Evolutionary conservation across 2,888 invertebrate genomes (phyloP), one percentile per base, ranked within the genome.

Genomic region (Mallateleia sp.): DNA sequence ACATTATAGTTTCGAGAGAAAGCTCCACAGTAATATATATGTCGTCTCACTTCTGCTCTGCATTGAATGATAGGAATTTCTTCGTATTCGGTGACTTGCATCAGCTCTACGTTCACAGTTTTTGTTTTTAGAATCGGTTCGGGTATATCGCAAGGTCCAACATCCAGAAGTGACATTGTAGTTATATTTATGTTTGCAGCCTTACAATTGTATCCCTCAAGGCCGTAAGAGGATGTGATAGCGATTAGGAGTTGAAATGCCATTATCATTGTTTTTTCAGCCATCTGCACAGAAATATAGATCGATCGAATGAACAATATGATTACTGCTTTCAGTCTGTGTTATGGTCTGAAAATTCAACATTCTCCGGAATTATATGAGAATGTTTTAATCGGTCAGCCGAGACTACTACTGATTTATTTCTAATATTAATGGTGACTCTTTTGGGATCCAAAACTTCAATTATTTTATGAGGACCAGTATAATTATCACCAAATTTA

Each of bases 401-500:
- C 11, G 64, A 20, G 6, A 64, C 42, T 6, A 45, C 14, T 64
- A 20, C 22, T 15, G 24, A 25, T 8, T 66, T 47, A 6, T 14
- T 18, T 25, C 47, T 18, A 1, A 47, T 28, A 11, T 14, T n/a
- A 6, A 47, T n/a, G 2, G 5, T 28, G 5, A 66, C 24, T 66
- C 71, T 14, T 62, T 80, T 18, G 52, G 58, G 22, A 22, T 20
- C 22, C 2, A 79, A 67, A 24, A 67, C 75, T 24, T 85, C 85
- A 11, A 82, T 18, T 2, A 88, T 56, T 62, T 87, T 69, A 45
- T 75, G 64, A 1, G 88, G 88, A 1, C 87, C 85, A 0, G 62
- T 52, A n/a, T 85, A 85, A 1, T 80, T 83, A 14, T 77, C 54
- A 2, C 50, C 83, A 9, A 88, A 42, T 80, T 89, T 87, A n/a